Base-by-base conservation (phyloP, 2,888 invertebrate species). In the Drosophila seclusa region DNA sequence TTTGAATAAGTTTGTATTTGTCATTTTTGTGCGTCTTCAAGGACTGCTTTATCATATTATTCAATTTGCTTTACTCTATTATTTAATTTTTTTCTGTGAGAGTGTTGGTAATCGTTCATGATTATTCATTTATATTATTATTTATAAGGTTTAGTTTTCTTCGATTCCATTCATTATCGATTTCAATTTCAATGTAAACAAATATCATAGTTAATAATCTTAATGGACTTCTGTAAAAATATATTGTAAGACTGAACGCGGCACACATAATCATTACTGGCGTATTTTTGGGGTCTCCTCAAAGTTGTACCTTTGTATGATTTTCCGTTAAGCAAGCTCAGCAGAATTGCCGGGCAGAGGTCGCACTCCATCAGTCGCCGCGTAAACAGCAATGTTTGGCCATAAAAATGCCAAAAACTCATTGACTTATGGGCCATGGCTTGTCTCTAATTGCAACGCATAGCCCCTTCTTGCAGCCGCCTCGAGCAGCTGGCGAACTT, bases 391-490 rank as follows among this genome's bases (percentile, higher is more conserved):
- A 27, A 67, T 62, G 61, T 68, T 65, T 65, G 74, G 73, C 64
- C 83, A 91, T 91, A 91, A 91, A 91, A 91, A 77, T 86, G 91
- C 83, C 91, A 91, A 81, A 89, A 90, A 88, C 82, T 88, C 85
- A 90, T 91, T 91, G 91, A 91, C 90, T 91, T 91, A 91, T 91
- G 74, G 78, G 78, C 79, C 71, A 49, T 16, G 63, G 45, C 59
- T 58, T 72, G 66, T 66, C 68, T 78, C 72, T 75, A 78, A 78
- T 78, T 78, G 78, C 67, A 67, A 48, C n/a, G 40, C 60, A 21
- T 32, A 24, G n/a, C 53, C 57, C 21, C 29, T 31, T 31, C 31
- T 27, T 38, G 24, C 36, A 36, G 11, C 2, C 36, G 45, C 24
- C 2, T 53, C 32, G 34, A 49, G 55, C 68, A 66, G 67, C 52